A percentile compares a stretch with the other conserved stretches of the same genome.
Evolutionary conservation across 1,140 invertebrate species (phyloP).

Genomic region (Sminthurides bifidus): DNA sequence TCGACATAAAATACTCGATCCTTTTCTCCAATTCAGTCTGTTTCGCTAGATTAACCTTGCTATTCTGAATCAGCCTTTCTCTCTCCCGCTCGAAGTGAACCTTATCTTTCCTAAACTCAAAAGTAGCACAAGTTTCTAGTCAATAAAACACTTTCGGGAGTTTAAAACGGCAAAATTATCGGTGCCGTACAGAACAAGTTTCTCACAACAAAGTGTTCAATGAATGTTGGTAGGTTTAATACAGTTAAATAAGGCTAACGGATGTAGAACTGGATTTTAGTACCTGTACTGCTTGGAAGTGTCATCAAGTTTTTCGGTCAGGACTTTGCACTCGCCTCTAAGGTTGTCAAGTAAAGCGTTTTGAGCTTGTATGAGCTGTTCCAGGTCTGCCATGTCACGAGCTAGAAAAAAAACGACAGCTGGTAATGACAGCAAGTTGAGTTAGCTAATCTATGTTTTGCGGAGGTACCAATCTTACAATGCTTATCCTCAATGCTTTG

Average conservation of each 20-base stretch:
- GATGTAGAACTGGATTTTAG: no score
- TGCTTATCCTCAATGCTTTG: conserved; percentile 67
- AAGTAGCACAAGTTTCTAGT: no score
- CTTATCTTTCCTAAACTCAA: conserved; percentile 33
- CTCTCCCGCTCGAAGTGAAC: conserved; percentile 31
- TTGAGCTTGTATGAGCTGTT: conserved; percentile 71
- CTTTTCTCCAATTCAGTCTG: conserved; percentile 30
- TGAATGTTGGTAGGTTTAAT: background rate
- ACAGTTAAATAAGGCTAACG: no score
- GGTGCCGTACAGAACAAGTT: background rate
- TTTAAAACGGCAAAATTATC: background rate
- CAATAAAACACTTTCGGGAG: no score
- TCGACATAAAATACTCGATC: conserved; percentile 21
- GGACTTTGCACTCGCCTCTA: conserved; percentile 66
- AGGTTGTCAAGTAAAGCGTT: conserved; percentile 77
- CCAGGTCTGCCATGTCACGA: conserved; percentile 62
- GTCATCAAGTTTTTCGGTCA: conserved; percentile 72
- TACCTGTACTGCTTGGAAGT: conserved; percentile 71
- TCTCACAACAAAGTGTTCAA: background rate
- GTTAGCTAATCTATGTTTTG: conserved; percentile 6
- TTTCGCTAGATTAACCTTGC: conserved; percentile 30
- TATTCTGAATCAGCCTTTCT: conserved; percentile 26
- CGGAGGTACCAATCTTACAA: conserved; percentile 46
- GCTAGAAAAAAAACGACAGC: conserved; percentile 31
- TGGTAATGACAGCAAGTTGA: no score